Percentiles rank a stretch among this genome's conserved stretches.
phyloP scores from a whole-genome alignment of 1,140 invertebrate species.

The Dryas iulia region DNA sequence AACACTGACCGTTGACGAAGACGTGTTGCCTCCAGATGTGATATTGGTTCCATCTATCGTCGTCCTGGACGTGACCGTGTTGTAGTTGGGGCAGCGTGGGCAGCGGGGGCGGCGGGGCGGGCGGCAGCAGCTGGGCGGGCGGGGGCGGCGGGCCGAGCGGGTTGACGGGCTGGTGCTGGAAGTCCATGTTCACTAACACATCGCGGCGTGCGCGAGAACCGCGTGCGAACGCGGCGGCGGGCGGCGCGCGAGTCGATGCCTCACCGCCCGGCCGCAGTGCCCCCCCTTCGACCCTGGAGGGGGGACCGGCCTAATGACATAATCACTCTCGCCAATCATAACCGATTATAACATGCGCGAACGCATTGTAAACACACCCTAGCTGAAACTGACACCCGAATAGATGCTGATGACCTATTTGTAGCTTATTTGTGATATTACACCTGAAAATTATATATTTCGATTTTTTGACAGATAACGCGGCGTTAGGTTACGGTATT shows the following conservation, averaged over 20 bases:
- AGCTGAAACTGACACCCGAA: background rate
- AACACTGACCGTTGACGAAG: conserved; percentile 81
- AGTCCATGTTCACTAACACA: conserved; percentile 68
- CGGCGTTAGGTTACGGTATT: too few species aligned
- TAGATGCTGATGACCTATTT: background rate
- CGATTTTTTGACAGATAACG: too few species aligned
- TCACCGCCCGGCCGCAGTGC: conserved; percentile 15
- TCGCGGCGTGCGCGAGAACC: conserved; percentile 53
- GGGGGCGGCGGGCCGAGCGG: conserved; percentile 64
- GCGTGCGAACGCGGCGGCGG: conserved; percentile 53
- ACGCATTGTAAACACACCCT: conserved; percentile 30
- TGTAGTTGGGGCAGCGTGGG: conserved; percentile 71
- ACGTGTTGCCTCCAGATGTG: conserved; percentile 83
- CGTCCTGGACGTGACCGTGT: conserved; percentile 74
- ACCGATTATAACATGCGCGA: conserved; percentile 38
- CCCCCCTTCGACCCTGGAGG: conserved; percentile 29
- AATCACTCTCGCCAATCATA: conserved; percentile 65
- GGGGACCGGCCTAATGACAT: conserved; percentile 43
- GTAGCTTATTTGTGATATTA: too few species aligned
- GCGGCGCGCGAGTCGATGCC: conserved; percentile 39
- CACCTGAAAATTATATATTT: too few species aligned
- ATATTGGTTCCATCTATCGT: conserved; percentile 81
- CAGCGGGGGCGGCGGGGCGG: conserved; percentile 59
- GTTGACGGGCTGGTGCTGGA: conserved; percentile 56
- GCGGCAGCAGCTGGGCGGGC: conserved; percentile 57